Base-by-base conservation (phyloP, 1,140 invertebrate genomes). In the Brachionus paranguensis region DNA sequence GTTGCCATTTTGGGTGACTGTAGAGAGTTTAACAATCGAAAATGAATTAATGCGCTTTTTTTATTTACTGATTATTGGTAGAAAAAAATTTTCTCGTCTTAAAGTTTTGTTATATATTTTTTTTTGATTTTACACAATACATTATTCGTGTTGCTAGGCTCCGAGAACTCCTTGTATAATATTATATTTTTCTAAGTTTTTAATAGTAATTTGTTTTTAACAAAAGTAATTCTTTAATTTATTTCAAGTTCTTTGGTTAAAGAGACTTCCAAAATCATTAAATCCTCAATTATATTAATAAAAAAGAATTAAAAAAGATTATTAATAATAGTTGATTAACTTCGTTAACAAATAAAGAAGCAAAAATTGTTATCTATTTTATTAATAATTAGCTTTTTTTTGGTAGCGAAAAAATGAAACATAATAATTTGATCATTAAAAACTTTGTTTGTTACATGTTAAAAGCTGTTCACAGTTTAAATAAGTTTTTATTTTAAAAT, bases 101-200 rank as follows among this genome's bases (percentile, higher is more conserved):
- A 7, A 43, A 72, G 37, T 41, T 72, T 72, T 43, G 37, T 43
- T 72, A 45, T 72, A 72, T 72, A 72, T 72, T 72, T 72, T 70
- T 70, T 72, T 43, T 43, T 41, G 14, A 43, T 41, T 72, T 72
- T 72, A 72, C 33, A 72, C 68, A 72, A 72, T 72, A 72, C 68
- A 72, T 72, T 72, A 72, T 72, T 72, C 33, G 33, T 72, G 68
- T 72, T 72, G 68, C 68, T 43, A 41, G 37, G 68, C 17, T 20
- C 68, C 68, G 37, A 72, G n/a, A 41, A 72, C 68, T 72, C 68
- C 68, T 72, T 72, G 68, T 43, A 72, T 72, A 72, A 72, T 72
- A 72, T 72, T 72, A 41, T 72, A 29, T 72, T 72, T 43, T 45
- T 7, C 11, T 2, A 33, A 60, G 10, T 60, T 60, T 8, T 24